Evolutionary conservation across 2,797 vertebrate genomes (phyloP).

Genomic region (Myotis myotis): DNA sequence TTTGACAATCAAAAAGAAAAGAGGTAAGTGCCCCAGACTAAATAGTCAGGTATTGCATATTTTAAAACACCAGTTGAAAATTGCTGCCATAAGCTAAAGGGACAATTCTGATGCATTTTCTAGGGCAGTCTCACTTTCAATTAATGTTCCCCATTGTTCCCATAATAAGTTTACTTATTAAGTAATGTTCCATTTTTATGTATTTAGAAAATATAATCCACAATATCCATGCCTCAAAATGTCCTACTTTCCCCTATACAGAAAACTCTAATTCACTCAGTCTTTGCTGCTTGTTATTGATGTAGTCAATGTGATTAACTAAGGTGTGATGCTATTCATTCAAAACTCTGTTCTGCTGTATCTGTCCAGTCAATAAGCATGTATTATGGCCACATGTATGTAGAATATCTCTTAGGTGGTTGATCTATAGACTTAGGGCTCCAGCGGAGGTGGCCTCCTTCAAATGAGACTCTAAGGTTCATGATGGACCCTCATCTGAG

Average conservation of each 20-base stretch:
- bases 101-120: background rate
- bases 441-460: background rate
- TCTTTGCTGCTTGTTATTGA: background rate
- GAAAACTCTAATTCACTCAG: background rate
- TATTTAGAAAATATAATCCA: background rate
- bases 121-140: background rate
- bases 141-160: background rate
- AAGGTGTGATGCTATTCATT: background rate
- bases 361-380: background rate
- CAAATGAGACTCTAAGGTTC: background rate
- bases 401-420: background rate
- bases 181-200: background rate
- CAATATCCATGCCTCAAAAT: background rate
- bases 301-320: background rate
- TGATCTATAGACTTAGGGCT: background rate
- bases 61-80: background rate
- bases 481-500: background rate
- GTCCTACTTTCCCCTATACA: background rate
- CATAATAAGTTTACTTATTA: background rate
- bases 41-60: background rate
- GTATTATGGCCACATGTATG: background rate
- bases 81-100: background rate
- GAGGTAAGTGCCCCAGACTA: background rate
- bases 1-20: background rate
- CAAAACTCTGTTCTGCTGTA: background rate